Evolutionary conservation across 2,113 vertebrate species (phyloP), one percentile per base, ranked within the genome.

Genomic region (Willisornis vidua): DNA sequence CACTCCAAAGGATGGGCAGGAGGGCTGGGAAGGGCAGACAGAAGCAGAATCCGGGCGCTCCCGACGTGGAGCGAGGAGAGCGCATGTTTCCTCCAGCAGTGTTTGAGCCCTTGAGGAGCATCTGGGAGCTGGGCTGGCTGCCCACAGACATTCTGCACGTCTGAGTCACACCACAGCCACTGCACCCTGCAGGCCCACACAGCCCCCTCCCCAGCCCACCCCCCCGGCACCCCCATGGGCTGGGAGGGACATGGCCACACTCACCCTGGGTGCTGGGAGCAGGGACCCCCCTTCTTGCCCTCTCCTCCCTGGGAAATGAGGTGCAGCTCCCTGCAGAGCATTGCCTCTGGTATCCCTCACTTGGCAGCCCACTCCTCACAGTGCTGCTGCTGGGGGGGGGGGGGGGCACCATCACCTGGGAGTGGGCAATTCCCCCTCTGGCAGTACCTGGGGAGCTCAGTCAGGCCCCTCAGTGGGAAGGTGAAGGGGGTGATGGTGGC

Each of bases 111-210:
- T 49, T 17, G 71, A 22, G 8, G 31, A 94, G 95, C 91, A 90
- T 95, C 95, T 96, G 96, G 46, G 94, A 94, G 89, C 95, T 95
- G 96, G 96, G 96, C 96, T 2, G 87, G 89, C 80, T 97, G 96
- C 96, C 96, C 96, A 82, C 91, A 83, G 96, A 97, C 93, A 95
- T 96, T 97, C 95, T 95, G 85, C 93, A 94, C 61, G 63, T 70
- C 94, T 97, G 96, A 97, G 85, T 97, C 97, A 97, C n/a, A 1
- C 63, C 11, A 24, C 82, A 61, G 89, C 84, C 89, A n/a, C 89
- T 58, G 89, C 63, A 79, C 91, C 79, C 91, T 46, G 62, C 70
- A 3, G 85, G 51, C 45, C 65, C 31, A 1, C 19, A 3, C 83
- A 67, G 85, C 83, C 91, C 90, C 90, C 48, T 54, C n/a, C 95